A percentile compares a stretch with the other conserved stretches of the same genome.
phyloP scores from a whole-genome alignment of 2,797 vertebrate genomes.

The Sternotherus odoratus region DNA sequence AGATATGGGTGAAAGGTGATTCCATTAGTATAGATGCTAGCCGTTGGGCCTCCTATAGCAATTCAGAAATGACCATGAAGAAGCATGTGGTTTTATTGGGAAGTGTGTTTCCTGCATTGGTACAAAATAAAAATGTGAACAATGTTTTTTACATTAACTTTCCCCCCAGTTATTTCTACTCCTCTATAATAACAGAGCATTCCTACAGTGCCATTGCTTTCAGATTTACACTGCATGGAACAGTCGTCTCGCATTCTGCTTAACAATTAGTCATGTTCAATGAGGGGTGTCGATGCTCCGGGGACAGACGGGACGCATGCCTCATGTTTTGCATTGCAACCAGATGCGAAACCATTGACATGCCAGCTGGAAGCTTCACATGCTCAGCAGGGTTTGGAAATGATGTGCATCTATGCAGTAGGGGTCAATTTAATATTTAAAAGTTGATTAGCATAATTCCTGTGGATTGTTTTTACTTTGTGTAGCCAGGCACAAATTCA shows the following conservation, averaged over 20 bases:
- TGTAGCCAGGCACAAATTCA: not conserved
- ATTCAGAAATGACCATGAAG: not conserved
- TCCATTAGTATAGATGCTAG: not conserved
- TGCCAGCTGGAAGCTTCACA: not conserved
- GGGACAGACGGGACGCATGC: not conserved
- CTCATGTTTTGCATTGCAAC: not conserved
- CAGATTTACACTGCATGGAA: not conserved
- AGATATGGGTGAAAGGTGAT: not conserved
- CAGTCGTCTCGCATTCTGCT: not conserved
- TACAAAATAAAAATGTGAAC: not conserved
- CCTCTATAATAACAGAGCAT: no score
- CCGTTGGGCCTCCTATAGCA: fast-evolving
- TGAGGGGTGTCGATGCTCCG: not conserved
- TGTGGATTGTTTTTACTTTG: not conserved
- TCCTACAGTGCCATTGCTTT: not conserved
- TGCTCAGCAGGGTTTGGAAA: not conserved
- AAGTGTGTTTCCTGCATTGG: not conserved
- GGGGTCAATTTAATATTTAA: not conserved
- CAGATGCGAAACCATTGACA: not conserved
- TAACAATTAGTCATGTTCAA: fast-evolving
- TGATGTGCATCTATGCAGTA: not conserved
- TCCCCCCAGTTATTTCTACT: not conserved
- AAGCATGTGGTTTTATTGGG: not conserved
- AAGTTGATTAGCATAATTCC: not conserved
- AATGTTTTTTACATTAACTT: not conserved